Percentiles rank a stretch among this genome's conserved stretches.
phyloP scores from a whole-genome alignment of 2,888 invertebrate genomes.

The Eupithecia insigniata region DNA sequence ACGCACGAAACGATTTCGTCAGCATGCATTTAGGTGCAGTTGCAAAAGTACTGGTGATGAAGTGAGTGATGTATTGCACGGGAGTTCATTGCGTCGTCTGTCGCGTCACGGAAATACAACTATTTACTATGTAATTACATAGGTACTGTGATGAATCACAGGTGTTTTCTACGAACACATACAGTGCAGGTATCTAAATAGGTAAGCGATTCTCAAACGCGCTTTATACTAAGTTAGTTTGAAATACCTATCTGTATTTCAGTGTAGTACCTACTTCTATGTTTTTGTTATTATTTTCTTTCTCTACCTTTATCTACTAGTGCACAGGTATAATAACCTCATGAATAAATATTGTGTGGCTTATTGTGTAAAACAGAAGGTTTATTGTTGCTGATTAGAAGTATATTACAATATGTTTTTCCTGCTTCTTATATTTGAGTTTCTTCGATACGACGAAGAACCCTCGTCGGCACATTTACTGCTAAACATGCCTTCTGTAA shows the following conservation, averaged over 20 bases:
- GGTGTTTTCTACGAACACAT: constrained; percentile 7
- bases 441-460: background rate
- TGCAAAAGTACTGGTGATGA: constrained; percentile 62
- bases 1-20: constrained; percentile 74
- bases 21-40: constrained; percentile 63
- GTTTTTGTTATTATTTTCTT: background rate
- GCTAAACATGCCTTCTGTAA: background rate
- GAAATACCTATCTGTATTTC: background rate
- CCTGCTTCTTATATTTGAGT: too few species aligned
- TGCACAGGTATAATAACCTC: background rate
- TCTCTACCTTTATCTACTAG: background rate
- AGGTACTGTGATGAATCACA: constrained; percentile 22
- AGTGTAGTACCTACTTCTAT: background rate
- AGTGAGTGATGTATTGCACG: constrained; percentile 60
- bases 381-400: background rate
- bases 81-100: constrained; percentile 69
- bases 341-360: background rate
- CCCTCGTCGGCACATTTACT: background rate
- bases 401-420: too few species aligned
- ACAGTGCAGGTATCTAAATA: constrained; percentile 1
- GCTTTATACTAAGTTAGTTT: background rate
- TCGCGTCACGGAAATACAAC: constrained; percentile 44
- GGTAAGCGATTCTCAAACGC: background rate
- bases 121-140: constrained; percentile 14
- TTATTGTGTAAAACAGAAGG: too few species aligned